These are phyloP conservation scores for Phalacrocorax pelagicus DNA, from an alignment of 2,113 vertebrate genomes.

Conservation along the genomic window DNA sequence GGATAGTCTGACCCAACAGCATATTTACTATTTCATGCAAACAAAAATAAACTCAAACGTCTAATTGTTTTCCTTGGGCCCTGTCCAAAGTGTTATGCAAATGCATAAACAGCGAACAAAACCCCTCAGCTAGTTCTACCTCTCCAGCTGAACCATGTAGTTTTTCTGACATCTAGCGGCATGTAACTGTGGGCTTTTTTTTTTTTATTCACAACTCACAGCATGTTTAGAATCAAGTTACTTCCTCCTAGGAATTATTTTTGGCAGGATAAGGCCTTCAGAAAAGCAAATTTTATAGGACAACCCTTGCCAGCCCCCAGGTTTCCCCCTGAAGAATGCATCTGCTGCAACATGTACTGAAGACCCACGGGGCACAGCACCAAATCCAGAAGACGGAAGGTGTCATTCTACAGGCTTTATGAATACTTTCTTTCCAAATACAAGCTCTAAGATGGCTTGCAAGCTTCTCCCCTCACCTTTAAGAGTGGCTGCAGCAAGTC, in stretches of 20 bases:
- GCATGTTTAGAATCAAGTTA: not conserved
- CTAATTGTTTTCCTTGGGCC: slow-evolving; percentile 45
- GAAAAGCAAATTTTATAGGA: not conserved
- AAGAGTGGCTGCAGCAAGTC: not conserved
- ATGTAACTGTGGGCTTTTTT: not conserved
- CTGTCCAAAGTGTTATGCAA: slow-evolving; percentile 37
- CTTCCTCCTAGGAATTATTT: not conserved
- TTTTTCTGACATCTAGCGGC: slow-evolving; percentile 75
- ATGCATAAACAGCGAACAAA: not conserved
- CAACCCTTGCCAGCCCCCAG: not conserved
- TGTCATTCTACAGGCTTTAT: not conserved
- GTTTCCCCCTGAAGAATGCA: accelerated
- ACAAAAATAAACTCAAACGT: slow-evolving; percentile 43
- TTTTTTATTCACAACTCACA: not conserved
- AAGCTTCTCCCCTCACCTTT: not conserved
- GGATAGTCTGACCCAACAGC: not conserved
- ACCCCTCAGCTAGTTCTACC: not conserved
- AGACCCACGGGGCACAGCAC: not conserved
- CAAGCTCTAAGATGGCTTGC: not conserved
- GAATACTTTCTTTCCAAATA: not conserved
- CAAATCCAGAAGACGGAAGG: not conserved
- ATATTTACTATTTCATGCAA: slow-evolving; percentile 42
- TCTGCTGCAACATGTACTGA: not conserved
- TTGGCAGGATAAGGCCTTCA: not conserved
- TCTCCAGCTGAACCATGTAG: not conserved